Evolutionary conservation across 2,797 vertebrate genomes (phyloP).

Genomic region (Steatocranus sp.): DNA sequence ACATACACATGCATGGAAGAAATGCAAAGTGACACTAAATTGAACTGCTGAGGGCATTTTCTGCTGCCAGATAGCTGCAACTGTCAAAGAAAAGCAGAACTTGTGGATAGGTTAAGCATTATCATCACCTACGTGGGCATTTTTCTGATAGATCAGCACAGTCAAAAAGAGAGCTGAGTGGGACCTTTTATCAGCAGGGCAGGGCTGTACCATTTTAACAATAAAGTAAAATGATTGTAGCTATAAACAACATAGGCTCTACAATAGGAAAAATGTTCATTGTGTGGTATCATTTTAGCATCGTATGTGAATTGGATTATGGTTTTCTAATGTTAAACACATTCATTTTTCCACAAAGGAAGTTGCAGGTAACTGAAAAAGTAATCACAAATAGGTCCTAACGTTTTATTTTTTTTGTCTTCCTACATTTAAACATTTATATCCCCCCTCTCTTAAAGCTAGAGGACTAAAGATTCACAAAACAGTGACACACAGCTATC

Average conservation of each 20-base stretch:
- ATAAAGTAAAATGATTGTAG: not conserved
- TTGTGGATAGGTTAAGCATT: not conserved
- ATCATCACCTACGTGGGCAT: not conserved
- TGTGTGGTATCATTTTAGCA: not conserved
- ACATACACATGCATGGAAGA: slow-evolving; percentile 13
- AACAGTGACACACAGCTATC: not conserved
- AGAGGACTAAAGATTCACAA: not conserved
- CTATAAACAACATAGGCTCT: not conserved
- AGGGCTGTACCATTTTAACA: not conserved
- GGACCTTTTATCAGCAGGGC: not conserved
- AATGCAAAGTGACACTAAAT: slow-evolving; percentile 44
- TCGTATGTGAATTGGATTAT: not conserved
- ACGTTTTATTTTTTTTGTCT: not conserved
- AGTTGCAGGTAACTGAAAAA: slow-evolving; percentile 7
- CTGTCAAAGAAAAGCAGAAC: not conserved
- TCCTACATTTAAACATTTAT: not conserved
- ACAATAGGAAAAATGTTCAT: not conserved
- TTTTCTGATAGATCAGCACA: not conserved
- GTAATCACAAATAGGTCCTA: not conserved
- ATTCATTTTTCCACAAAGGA: not conserved
- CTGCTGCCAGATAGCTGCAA: not conserved
- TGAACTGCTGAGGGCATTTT: slow-evolving; percentile 29
- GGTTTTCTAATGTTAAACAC: not conserved
- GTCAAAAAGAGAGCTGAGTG: not conserved
- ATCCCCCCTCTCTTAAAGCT: not conserved